Conservation (phyloP, 1,140 invertebrate genomes). For the Aleiodes sp. region DNA sequence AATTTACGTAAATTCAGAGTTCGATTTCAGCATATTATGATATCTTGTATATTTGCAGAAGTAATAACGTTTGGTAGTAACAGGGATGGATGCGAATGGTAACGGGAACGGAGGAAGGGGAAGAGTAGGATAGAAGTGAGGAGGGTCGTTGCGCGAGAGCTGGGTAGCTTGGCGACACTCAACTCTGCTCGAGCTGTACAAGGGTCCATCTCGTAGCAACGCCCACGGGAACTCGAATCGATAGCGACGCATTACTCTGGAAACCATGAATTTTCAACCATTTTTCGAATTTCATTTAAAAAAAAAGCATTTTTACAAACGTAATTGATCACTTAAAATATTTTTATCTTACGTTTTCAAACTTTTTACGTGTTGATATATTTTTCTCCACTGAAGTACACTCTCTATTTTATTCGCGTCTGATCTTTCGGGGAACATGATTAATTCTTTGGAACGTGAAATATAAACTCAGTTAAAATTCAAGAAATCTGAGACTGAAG, state of each 20-base stretch:
- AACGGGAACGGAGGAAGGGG: slow-evolving; percentile 32
- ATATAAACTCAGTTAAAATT: no score
- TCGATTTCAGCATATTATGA: slow-evolving; percentile 47
- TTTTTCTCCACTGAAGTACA: no score
- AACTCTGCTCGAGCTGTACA: slow-evolving; percentile 59
- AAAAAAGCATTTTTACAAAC: no score
- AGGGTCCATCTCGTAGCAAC: slow-evolving; percentile 69
- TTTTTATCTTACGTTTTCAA: no score
- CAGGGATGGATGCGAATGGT: slow-evolving; percentile 31
- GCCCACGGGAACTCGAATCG: slow-evolving; percentile 66
- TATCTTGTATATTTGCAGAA: slow-evolving; percentile 58
- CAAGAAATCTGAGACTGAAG: no score
- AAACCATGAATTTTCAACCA: slow-evolving; percentile 61
- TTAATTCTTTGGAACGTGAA: no score
- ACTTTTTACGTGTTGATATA: no score
- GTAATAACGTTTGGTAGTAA: slow-evolving; percentile 51
- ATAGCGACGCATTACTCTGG: slow-evolving; percentile 64
- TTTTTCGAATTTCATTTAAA: slow-evolving; percentile 43
- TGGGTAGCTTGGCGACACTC: slow-evolving; percentile 66
- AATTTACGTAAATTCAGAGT: slow-evolving; percentile 24
- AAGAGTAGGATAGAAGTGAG: slow-evolving; percentile 38
- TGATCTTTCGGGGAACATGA: no score
- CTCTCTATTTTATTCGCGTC: no score
- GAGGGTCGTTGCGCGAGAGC: slow-evolving; percentile 41
- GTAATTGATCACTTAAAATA: no score